Conservation (phyloP, 2,113 vertebrate genomes). For the Pseudorasbora parva region DNA sequence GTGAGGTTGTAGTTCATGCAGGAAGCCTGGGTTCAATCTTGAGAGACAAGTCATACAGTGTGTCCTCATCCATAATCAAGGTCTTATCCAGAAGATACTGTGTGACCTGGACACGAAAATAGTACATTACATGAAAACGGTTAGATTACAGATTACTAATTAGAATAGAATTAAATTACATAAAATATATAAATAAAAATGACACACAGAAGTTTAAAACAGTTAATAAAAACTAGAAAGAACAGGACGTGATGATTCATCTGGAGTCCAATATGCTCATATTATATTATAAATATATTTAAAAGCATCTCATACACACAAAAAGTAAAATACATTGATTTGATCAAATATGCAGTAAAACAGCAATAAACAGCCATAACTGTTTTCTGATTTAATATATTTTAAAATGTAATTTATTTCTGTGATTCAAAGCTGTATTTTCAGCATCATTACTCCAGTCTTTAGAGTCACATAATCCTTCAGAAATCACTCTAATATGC, state of each 20-base stretch:
- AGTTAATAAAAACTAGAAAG: neutral
- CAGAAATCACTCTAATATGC: neutral
- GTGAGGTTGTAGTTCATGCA: constrained; percentile 79
- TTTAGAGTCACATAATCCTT: neutral
- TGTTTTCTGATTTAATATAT: neutral
- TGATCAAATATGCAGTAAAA: neutral
- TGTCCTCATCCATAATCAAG: constrained; percentile 96
- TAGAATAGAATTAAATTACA: neutral
- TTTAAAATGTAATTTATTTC: neutral
- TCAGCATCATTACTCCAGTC: neutral
- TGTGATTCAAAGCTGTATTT: neutral
- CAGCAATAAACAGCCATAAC: neutral
- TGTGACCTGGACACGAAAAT: constrained; percentile 82
- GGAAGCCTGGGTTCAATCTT: constrained; percentile 96
- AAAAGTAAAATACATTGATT: neutral
- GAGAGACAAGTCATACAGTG: constrained; percentile 93
- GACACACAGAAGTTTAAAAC: neutral
- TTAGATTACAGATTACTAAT: neutral
- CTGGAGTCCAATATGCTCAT: neutral
- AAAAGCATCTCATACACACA: neutral
- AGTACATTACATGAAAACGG: neutral
- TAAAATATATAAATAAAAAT: neutral
- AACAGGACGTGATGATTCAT: neutral
- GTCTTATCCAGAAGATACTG: constrained; percentile 96
- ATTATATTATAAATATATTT: no score